These are phyloP conservation scores for Heteronetta atricapilla DNA, from an alignment of 2,113 vertebrate species.

Conservation along the genomic window DNA sequence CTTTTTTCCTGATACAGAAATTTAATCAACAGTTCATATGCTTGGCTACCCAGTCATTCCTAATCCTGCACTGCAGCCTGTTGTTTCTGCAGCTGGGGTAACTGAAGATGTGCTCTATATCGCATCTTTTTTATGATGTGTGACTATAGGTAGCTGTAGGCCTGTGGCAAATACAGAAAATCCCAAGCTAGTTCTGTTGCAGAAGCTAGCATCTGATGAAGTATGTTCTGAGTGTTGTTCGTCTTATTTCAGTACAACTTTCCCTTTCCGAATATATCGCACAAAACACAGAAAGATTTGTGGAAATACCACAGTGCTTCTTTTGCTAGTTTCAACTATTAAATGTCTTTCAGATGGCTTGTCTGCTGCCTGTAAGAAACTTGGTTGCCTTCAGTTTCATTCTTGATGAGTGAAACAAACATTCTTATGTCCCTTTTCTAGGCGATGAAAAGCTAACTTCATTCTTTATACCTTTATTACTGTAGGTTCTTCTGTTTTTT, in stretches of 20 bases:
- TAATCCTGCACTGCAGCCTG: background rate
- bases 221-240: too few species aligned
- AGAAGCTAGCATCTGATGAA: background rate
- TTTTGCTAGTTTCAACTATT: background rate
- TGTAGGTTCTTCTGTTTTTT: background rate
- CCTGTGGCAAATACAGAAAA: background rate
- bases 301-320: background rate
- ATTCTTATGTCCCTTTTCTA: background rate
- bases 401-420: background rate
- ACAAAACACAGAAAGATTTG: background rate
- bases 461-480: background rate
- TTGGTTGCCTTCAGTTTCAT: background rate
- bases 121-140: background rate
- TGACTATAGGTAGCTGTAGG: background rate
- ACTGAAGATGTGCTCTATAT: background rate
- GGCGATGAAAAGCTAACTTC: background rate
- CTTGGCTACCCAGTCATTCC: background rate
- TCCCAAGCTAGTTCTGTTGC: background rate
- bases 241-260: background rate
- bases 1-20: accelerated
- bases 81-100: background rate
- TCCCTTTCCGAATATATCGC: background rate
- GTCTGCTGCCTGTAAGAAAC: background rate
- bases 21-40: background rate
- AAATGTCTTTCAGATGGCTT: background rate